phyloP scores from a whole-genome alignment of 2,113 vertebrate species.

The Romanogobio albipinnatus region DNA sequence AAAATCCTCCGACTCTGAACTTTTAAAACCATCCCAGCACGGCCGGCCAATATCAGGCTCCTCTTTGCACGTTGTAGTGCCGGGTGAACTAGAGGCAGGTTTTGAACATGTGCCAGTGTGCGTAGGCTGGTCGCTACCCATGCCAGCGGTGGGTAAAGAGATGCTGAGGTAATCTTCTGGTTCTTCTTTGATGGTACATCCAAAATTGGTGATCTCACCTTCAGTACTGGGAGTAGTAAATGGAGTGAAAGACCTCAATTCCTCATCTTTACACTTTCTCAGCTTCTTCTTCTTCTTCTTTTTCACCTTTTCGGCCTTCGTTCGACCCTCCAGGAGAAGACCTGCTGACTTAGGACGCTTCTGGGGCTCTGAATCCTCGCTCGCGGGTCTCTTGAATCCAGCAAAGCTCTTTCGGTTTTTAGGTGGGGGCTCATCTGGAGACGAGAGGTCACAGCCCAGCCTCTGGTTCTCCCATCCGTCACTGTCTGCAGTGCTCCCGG shows the following conservation, averaged over 20 bases:
- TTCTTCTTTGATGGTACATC: constrained; percentile 83
- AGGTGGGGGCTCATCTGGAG: constrained; percentile 72
- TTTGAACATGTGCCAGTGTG: constrained; percentile 2
- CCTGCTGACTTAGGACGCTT: constrained; percentile 74
- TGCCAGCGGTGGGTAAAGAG: constrained; percentile 58
- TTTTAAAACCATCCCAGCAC: constrained; percentile 59
- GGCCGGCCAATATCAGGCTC: constrained; percentile 65
- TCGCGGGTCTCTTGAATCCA: constrained; percentile 73
- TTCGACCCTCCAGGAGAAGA: constrained; percentile 78
- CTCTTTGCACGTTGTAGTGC: constrained; percentile 65
- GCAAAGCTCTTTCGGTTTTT: constrained; percentile 80
- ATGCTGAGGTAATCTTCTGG: constrained; percentile 79
- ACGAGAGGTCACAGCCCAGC: constrained; percentile 69
- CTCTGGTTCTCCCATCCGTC: constrained; percentile 87
- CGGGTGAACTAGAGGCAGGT: constrained; percentile 8
- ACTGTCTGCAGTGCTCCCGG: constrained; percentile 91
- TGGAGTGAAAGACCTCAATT: constrained; percentile 30
- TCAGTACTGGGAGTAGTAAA: constrained; percentile 55
- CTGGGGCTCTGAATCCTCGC: constrained; percentile 55
- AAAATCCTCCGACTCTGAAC: constrained; percentile 49
- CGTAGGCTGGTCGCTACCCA: background rate
- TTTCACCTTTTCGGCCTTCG: constrained; percentile 89
- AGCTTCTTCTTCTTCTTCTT: constrained; percentile 83
- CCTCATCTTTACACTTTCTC: constrained; percentile 75
- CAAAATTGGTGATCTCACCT: constrained; percentile 38